Evolutionary conservation across 2,113 vertebrate genomes (phyloP).

Genomic region (Callocephalon fimbriatum): DNA sequence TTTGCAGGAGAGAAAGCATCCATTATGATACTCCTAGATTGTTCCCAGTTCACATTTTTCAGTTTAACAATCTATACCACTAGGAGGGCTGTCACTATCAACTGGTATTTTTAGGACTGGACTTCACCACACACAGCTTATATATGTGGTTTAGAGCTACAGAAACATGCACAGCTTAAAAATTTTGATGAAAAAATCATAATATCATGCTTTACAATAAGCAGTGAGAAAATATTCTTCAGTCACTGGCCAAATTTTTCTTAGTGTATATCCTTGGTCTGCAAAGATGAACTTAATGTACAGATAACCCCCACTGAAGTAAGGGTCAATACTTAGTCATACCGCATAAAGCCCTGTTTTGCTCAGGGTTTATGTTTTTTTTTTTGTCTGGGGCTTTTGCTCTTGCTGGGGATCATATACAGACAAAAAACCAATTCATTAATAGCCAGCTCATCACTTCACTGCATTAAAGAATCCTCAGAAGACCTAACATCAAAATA

Average conservation of each 20-base stretch:
- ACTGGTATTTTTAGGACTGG: not conserved
- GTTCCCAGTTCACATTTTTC: not conserved
- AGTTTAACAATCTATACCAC: not conserved
- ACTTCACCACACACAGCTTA: not conserved
- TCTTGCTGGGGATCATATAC: not conserved
- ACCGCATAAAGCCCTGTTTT: not conserved
- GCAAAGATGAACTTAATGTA: not conserved
- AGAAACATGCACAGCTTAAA: not conserved
- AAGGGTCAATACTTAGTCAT: not conserved
- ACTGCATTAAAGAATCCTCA: not conserved
- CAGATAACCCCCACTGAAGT: not conserved
- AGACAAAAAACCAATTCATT: not conserved
- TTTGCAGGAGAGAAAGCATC: not conserved
- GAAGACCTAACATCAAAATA: not conserved
- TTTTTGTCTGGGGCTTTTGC: not conserved
- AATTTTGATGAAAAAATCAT: not conserved
- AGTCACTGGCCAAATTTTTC: not conserved
- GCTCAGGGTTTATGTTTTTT: accelerated
- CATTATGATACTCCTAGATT: not conserved
- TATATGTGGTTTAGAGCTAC: not conserved
- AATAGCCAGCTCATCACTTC: not conserved
- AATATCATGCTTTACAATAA: not conserved
- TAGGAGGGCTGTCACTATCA: not conserved
- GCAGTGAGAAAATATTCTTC: not conserved
- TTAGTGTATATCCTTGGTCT: not conserved